Evolutionary conservation across 2,797 vertebrate species (phyloP), one percentile per base, ranked within the genome.

Genomic region (Phoeniculus purpureus): DNA sequence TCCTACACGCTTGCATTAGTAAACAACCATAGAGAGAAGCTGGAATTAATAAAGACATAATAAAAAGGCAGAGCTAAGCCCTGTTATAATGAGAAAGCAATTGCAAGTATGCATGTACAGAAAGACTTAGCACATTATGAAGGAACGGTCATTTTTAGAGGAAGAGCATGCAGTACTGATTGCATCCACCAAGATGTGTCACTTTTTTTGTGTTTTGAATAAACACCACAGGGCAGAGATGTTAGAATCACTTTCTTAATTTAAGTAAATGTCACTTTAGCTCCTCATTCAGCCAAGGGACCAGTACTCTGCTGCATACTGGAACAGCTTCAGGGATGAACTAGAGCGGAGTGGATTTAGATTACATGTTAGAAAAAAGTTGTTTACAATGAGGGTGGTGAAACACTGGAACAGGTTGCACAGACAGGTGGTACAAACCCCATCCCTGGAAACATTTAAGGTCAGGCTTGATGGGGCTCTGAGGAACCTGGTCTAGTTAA

Each of bases 41-140:
- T 80, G 65, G 81, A 88, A 77, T 80, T 85, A 80, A 84, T 81
- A 71, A 77, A 89, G 86, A 55, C 5, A 11, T 61, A 66, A 51
- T n/a, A 64, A 81, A 81, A 94, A 93, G 20, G 55, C 58, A 84
- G 32, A 79, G 21, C 23, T 91, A 81, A 67, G 70, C 71, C 66
- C 31, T 56, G 16, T 56, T 60, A 25, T 31, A 52, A 10, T 52
- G 32, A 67, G 83, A 86, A 89, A 92, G 20, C 32, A 79, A 43
- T 1, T 85, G 34, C 61, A 90, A 81, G 15, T 26, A 68, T 56
- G 21, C 17, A 47, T 1, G 1, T 66, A 68, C 37, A 37, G 66
- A 81, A 85, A 61, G 9, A 25, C 32, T 45, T 76, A 72, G 19
- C 10, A 43, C 11, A 5, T 55, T 58, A 68, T 51, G 54, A 84